Evolutionary conservation across 2,113 vertebrate species (phyloP).

Genomic region (Corapipo altera): DNA sequence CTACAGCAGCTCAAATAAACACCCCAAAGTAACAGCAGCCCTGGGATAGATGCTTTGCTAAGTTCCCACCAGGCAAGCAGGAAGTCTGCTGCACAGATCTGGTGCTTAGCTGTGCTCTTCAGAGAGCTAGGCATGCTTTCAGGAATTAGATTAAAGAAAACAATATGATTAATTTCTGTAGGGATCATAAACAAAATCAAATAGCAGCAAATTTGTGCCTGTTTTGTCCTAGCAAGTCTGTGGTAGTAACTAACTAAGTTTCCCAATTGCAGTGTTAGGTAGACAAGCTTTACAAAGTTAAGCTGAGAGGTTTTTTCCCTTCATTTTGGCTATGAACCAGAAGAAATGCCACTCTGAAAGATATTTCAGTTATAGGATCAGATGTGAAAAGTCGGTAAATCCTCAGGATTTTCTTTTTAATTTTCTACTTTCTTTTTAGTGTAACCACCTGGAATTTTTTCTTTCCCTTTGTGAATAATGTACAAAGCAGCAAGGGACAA

Average conservation of each 20-base stretch:
- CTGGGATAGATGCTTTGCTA: not conserved
- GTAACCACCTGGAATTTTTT: not conserved
- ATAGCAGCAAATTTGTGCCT: not conserved
- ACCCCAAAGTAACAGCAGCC: not conserved
- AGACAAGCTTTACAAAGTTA: not conserved
- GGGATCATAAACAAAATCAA: not conserved
- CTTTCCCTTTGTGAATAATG: not conserved
- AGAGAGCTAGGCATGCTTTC: not conserved
- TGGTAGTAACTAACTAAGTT: not conserved
- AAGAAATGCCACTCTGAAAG: not conserved
- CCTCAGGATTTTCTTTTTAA: not conserved
- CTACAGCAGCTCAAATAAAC: not conserved
- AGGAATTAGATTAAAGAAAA: not conserved
- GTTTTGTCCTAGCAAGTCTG: not conserved
- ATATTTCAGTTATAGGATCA: not conserved
- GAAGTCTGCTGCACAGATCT: not conserved
- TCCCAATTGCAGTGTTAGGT: not conserved
- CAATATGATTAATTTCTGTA: accelerated
- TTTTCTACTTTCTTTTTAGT: not conserved
- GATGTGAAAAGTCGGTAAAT: not conserved
- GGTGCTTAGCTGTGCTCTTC: not conserved
- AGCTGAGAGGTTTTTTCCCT: not conserved
- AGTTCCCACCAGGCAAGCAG: not conserved
- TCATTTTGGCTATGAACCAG: not conserved
- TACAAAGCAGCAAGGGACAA: not conserved